Base-by-base conservation (phyloP, 2,888 invertebrate genomes). In the Zaprionus obscuricornis region DNA sequence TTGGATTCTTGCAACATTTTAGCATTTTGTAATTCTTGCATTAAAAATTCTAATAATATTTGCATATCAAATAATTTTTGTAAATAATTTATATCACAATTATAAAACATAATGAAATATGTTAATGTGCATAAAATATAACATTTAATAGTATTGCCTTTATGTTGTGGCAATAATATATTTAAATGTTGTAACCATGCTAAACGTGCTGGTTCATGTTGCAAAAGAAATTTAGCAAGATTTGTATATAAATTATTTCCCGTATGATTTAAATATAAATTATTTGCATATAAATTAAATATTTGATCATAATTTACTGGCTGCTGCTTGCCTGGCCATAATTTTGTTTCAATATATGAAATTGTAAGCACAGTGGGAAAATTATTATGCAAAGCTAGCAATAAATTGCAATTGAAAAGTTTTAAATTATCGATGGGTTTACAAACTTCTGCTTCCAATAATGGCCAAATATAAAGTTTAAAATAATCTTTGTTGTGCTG, bases 241-340 rank as follows among this genome's bases (percentile, higher is more conserved):
- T 66, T 54, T 1, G 39, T 26, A 24, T 76, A 62, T 0, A 26
- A 10, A 0, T 22, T 22, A 4, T 5, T 7, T 5, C 6, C 42
- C 0, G 42, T 31, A 1, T 24, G 26, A 7, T 65, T 57, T 3
- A 58, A 42, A 5, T 26, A 55, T 2, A 43, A 29, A n/a, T 33
- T 55, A 0, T 34, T 45, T 2, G 63, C 13, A 22, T 77, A 77
- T 0, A 76, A n/a, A 0, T 68, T 66, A 3, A 73, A 77, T 1
- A 79, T 39, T 11, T 83, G 36, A 0, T 1, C 37, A 5, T 43
- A 78, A n/a, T n/a, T n/a, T n/a, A n/a, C n/a, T n/a, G n/a, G n/a
- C 3, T 52, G 24, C 0, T 71, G n/a, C 10, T 51, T 17, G n/a
- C 43, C 55, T 22, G 27, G 18, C 75, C 83, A 78, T 3, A 83